Evolutionary conservation across 2,797 vertebrate genomes (phyloP).

Genomic region (Ceryle rudis): DNA sequence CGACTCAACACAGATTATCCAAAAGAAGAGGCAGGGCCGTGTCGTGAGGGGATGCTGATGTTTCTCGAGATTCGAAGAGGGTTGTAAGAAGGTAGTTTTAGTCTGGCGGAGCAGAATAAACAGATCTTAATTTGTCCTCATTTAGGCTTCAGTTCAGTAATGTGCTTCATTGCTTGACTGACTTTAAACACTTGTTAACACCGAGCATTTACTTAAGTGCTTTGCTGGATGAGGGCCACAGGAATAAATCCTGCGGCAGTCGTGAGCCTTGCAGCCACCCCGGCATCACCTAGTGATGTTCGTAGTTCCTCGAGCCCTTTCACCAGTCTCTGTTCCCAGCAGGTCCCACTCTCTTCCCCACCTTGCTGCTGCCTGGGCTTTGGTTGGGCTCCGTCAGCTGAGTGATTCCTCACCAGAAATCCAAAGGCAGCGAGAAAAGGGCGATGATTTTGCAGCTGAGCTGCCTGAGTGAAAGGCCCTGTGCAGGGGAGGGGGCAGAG

Average conservation of each 20-base stretch:
- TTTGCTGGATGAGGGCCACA: not conserved
- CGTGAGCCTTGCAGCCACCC: not conserved
- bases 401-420: not conserved
- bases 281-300: not conserved
- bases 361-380: not conserved
- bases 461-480: rapidly evolving
- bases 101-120: not conserved
- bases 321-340: not conserved
- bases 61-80: not conserved
- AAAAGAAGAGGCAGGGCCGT: not conserved
- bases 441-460: not conserved
- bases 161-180: not conserved
- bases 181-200: not conserved
- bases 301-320: not conserved
- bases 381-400: not conserved
- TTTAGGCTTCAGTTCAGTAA: not conserved
- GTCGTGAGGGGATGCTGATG: rapidly evolving
- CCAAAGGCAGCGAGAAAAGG: rapidly evolving
- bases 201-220: not conserved
- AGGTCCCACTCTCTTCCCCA: not conserved
- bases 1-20: not conserved
- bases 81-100: not conserved
- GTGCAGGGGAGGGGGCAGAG: not conserved
- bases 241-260: not conserved
- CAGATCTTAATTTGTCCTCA: not conserved